These are phyloP conservation scores for Pseudanteris insignis DNA, from an alignment of 2,888 invertebrate genomes.

Conservation along the genomic window DNA sequence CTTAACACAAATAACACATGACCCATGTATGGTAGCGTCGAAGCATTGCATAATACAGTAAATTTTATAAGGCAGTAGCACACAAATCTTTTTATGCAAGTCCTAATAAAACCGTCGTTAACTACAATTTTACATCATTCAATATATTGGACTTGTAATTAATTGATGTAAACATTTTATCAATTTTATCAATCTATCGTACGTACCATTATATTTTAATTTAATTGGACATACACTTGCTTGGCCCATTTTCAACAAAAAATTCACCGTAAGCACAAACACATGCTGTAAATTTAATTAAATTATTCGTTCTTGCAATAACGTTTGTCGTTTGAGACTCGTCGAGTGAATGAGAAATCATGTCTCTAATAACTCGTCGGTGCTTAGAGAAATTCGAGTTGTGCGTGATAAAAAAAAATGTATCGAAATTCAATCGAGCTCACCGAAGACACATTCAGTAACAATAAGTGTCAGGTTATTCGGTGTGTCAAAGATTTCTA, in stretches of 20 bases:
- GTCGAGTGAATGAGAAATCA: slow-evolving; percentile 2
- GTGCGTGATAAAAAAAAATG: slow-evolving; percentile 7
- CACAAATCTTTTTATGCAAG: too few relatives aligned
- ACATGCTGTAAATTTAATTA: too few relatives aligned
- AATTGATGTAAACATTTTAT: too few relatives aligned
- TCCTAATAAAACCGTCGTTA: too few relatives aligned
- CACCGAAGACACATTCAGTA: slow-evolving; percentile 1
- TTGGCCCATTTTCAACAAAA: slow-evolving; percentile 45
- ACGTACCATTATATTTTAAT: slow-evolving; percentile 23
- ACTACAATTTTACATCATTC: too few relatives aligned
- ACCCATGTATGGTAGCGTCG: too few relatives aligned
- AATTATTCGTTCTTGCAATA: too few relatives aligned
- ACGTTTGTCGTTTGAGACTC: slow-evolving; percentile 4
- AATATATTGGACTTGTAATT: too few relatives aligned
- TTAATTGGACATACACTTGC: slow-evolving; percentile 45
- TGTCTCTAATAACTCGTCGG: slow-evolving; percentile 6
- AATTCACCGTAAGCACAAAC: too few relatives aligned
- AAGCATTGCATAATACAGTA: too few relatives aligned
- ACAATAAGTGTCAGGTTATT: slow-evolving; percentile 13
- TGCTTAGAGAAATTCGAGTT: slow-evolving; percentile 14
- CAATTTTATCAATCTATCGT: slow-evolving; percentile 7
- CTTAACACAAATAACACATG: too few relatives aligned
- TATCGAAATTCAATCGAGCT: slow-evolving; percentile 14
- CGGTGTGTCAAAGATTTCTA: slow-evolving; percentile 18
- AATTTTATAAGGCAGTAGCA: too few relatives aligned